phyloP scores from a whole-genome alignment of 1,140 invertebrate species.

The Heterodera carotae region DNA sequence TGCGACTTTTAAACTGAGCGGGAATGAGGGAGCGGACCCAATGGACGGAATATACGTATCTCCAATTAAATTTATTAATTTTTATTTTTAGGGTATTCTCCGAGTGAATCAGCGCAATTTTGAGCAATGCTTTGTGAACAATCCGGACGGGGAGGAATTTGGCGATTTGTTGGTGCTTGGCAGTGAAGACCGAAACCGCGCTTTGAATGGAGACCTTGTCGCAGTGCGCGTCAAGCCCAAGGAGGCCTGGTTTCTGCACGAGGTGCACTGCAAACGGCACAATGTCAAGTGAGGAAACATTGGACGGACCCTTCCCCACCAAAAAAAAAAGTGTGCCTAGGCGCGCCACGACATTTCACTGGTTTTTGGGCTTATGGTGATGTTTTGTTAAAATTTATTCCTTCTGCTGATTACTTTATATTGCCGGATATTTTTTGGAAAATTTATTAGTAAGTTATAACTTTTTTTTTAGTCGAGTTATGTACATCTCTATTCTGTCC shows the following conservation, averaged over 20 bases:
- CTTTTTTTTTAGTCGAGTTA: too few species aligned
- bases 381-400: too few species aligned
- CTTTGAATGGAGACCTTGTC: conserved; percentile 49
- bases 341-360: too few species aligned
- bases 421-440: too few species aligned
- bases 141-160: conserved; percentile 37
- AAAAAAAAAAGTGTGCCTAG: too few species aligned
- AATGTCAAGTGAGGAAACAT: conserved; percentile 2
- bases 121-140: conserved; percentile 49
- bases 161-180: conserved; percentile 47
- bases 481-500: conserved; percentile 2
- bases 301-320: background rate
- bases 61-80: background rate
- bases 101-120: conserved; percentile 54
- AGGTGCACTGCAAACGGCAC: conserved; percentile 15
- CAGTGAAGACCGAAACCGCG: conserved; percentile 48
- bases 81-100: conserved; percentile 42
- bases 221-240: conserved; percentile 24
- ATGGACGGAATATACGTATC: too few species aligned
- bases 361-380: too few species aligned
- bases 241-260: conserved; percentile 30
- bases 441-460: too few species aligned
- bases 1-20: too few species aligned
- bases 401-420: too few species aligned
- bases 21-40: too few species aligned